phyloP scores from a whole-genome alignment of 2,888 invertebrate species.

The Pinctada fucata region DNA sequence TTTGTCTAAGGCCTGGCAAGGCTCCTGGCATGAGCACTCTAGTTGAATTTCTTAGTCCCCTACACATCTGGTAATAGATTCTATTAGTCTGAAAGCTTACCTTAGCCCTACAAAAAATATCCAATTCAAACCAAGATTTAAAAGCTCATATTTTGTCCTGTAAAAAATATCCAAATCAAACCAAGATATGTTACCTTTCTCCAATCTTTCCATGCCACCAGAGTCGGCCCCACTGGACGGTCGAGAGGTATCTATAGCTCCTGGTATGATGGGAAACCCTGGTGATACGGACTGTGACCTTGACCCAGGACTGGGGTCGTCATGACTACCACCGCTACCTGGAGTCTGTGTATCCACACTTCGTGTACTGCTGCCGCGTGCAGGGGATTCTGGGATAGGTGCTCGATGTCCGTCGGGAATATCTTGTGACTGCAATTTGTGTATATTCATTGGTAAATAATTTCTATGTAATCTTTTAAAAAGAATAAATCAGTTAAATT shows the following conservation, averaged over 20 bases:
- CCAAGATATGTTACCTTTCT: slow-evolving; percentile 42
- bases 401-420: slow-evolving; percentile 92
- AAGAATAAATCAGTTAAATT: too few relatives aligned
- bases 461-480: too few relatives aligned
- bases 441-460: too few relatives aligned
- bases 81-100: too few relatives aligned
- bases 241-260: slow-evolving; percentile 81
- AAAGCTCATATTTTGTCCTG: too few relatives aligned
- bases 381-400: slow-evolving; percentile 85
- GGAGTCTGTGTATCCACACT: slow-evolving; percentile 92
- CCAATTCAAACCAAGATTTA: too few relatives aligned
- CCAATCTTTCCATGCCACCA: slow-evolving; percentile 48
- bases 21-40: too few relatives aligned
- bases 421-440: slow-evolving; percentile 77
- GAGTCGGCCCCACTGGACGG: slow-evolving; percentile 79
- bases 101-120: too few relatives aligned
- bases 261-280: slow-evolving; percentile 74
- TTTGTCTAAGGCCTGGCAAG: too few relatives aligned
- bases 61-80: too few relatives aligned
- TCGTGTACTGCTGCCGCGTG: slow-evolving; percentile 80
- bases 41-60: too few relatives aligned
- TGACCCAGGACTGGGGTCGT: slow-evolving; percentile 59
- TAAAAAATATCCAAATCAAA: too few relatives aligned
- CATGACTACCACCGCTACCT: slow-evolving; percentile 76
- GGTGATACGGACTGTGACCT: slow-evolving; percentile 83